Percentiles rank a stretch among this genome's conserved stretches.
Conservation (phyloP, 2,797 vertebrate genomes). For the Chanos chanos region DNA sequence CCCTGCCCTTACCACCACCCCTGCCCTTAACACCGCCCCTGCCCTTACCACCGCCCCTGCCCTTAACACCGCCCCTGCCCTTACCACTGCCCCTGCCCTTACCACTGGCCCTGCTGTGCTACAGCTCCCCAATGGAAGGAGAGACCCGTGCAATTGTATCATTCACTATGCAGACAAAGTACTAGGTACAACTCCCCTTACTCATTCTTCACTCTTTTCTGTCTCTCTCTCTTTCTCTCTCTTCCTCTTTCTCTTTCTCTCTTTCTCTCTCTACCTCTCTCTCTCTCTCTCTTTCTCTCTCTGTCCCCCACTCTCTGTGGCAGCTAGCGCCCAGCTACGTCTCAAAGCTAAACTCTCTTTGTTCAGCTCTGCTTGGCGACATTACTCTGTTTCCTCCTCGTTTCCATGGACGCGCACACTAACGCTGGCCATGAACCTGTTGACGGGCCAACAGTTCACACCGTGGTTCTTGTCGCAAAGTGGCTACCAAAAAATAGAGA, state of each 20-base stretch:
- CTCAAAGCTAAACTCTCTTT: constrained; percentile 12
- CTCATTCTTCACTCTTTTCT: constrained; percentile 5
- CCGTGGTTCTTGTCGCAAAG: constrained; percentile 52
- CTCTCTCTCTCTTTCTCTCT: neutral
- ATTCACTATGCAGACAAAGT: constrained; percentile 90
- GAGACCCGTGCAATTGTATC: constrained; percentile 72
- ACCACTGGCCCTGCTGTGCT: constrained; percentile 55
- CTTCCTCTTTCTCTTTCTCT: neutral
- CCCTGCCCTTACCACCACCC: neutral
- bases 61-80: neutral
- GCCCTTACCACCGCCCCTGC: neutral
- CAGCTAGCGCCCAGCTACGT: constrained; percentile 63
- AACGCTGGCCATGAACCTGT: constrained; percentile 29
- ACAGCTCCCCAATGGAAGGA: constrained; percentile 55
- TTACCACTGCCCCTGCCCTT: neutral
- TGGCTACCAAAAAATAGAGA: constrained; percentile 61
- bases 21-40: neutral
- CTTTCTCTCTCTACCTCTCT: too few relatives aligned
- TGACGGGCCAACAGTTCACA: constrained; percentile 44
- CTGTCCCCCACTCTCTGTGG: constrained; percentile 51
- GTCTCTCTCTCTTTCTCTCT: neutral
- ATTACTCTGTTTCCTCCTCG: constrained; percentile 28
- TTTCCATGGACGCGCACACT: constrained; percentile 36
- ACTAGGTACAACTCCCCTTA: constrained; percentile 66
- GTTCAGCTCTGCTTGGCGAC: constrained; percentile 22